Evolutionary conservation across 2,888 invertebrate species (phyloP).

Genomic region (Athalia rosae): DNA sequence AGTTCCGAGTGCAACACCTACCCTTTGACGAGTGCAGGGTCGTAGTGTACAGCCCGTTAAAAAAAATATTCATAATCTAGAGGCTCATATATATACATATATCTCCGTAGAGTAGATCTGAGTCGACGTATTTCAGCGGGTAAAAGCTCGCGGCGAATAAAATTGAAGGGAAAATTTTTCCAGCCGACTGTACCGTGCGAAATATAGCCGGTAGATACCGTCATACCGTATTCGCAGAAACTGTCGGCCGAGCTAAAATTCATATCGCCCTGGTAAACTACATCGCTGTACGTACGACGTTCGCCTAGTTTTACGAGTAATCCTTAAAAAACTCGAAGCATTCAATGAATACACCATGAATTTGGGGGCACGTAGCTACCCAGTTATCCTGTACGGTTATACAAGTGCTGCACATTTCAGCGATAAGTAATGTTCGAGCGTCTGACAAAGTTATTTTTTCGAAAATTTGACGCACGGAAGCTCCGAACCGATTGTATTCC

Average conservation of each 20-base stretch:
- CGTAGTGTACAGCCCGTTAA: neutral
- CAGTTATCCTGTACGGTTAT: neutral
- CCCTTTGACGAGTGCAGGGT: slow-evolving; percentile 3
- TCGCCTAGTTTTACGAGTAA: slow-evolving; percentile 29
- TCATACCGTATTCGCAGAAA: neutral
- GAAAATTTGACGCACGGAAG: too few relatives aligned
- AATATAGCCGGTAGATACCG: too few relatives aligned
- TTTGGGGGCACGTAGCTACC: neutral
- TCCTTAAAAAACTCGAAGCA: slow-evolving; percentile 35
- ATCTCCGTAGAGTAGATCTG: too few relatives aligned
- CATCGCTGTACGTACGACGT: neutral
- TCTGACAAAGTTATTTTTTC: too few relatives aligned
- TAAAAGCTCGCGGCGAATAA: neutral
- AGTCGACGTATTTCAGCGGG: neutral
- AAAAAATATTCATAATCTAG: neutral
- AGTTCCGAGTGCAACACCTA: slow-evolving; percentile 12
- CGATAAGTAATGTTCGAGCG: neutral
- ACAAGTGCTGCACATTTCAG: neutral
- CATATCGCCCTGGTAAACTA: neutral
- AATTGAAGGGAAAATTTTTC: neutral
- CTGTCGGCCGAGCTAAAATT: neutral
- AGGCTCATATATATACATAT: too few relatives aligned
- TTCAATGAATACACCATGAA: slow-evolving; percentile 17
- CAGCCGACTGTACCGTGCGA: neutral
- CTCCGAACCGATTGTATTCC: too few relatives aligned